A percentile compares a stretch with the other conserved stretches of the same genome.
phyloP scores from a whole-genome alignment of 1,140 invertebrate species.

The Neoseiulus cucumeris region DNA sequence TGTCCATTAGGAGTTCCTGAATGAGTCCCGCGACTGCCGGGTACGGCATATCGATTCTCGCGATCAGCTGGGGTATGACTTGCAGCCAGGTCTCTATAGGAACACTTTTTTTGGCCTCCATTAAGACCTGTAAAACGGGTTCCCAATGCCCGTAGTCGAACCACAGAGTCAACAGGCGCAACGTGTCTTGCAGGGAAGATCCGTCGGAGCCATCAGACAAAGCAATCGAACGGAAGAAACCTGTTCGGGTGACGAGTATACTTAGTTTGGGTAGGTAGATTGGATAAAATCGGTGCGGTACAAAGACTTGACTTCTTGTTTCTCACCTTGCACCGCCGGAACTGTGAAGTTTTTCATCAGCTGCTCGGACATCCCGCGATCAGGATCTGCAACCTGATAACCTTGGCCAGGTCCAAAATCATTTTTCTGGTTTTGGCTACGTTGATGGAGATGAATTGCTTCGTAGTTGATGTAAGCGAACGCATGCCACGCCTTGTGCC shows the following conservation, averaged over 20 bases:
- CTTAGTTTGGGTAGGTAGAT: no score
- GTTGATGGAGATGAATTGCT: conserved; percentile 75
- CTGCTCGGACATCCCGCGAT: not conserved
- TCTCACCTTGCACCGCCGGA: conserved; percentile 51
- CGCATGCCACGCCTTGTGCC: conserved; percentile 77
- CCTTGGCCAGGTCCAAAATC: not conserved
- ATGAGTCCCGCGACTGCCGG: conserved; percentile 69
- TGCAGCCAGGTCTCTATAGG: conserved; percentile 98
- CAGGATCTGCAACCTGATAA: not conserved
- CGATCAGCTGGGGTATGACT: conserved; percentile 96
- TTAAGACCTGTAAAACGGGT: conserved; percentile 77
- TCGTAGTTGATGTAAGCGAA: conserved; percentile 97
- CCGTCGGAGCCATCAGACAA: conserved; percentile 51
- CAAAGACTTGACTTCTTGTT: no score
- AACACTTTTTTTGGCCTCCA: conserved; percentile 73
- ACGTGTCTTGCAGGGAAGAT: conserved; percentile 78
- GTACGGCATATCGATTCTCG: conserved; percentile 80
- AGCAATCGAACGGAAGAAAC: conserved; percentile 86
- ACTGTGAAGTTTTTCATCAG: conserved; percentile 51
- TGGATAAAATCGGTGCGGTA: no score
- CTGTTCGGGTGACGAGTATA: conserved; percentile 25
- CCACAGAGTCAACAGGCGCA: conserved; percentile 76
- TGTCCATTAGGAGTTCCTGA: conserved; percentile 77
- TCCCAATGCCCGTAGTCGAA: conserved; percentile 84
- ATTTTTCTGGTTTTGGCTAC: conserved; percentile 26